Conservation (phyloP, 1,140 invertebrate genomes). For the Hypsibius dujardini region DNA sequence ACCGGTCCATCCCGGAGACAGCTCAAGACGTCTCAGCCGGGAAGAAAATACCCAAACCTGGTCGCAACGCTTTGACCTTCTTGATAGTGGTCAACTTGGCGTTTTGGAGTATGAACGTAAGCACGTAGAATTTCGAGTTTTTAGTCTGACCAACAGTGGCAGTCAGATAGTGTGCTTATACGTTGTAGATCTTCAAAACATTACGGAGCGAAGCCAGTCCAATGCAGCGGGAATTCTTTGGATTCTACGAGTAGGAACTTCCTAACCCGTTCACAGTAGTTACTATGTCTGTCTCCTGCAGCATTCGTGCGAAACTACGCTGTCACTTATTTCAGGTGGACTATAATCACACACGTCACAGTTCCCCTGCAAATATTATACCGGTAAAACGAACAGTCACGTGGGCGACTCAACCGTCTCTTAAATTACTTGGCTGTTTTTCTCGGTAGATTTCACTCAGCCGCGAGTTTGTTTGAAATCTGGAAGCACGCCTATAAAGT, state of each 20-base stretch:
- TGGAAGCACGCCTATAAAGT: slow-evolving; percentile 92
- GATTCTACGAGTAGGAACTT: slow-evolving; percentile 29
- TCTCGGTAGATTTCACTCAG: slow-evolving; percentile 50
- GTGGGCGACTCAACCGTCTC: background rate
- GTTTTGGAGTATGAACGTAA: slow-evolving; percentile 11
- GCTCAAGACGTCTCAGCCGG: background rate
- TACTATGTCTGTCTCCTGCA: background rate
- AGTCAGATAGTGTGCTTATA: background rate
- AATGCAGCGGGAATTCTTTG: slow-evolving; percentile 77
- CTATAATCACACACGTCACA: slow-evolving; percentile 82
- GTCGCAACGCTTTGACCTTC: slow-evolving; percentile 11
- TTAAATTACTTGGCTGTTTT: background rate
- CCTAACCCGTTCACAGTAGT: background rate
- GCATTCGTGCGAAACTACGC: background rate
- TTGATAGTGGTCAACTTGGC: background rate
- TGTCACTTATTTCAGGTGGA: slow-evolving; percentile 45
- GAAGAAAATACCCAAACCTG: slow-evolving; percentile 10
- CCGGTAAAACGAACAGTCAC: slow-evolving; percentile 38
- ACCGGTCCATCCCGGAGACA: background rate
- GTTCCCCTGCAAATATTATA: slow-evolving; percentile 92
- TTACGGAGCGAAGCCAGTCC: slow-evolving; percentile 66
- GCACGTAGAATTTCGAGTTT: background rate
- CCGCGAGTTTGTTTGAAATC: slow-evolving; percentile 87
- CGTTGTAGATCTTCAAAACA: slow-evolving; percentile 35
- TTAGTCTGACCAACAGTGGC: background rate